phyloP scores from a whole-genome alignment of 2,888 invertebrate genomes.

The Tribolium freemani region DNA sequence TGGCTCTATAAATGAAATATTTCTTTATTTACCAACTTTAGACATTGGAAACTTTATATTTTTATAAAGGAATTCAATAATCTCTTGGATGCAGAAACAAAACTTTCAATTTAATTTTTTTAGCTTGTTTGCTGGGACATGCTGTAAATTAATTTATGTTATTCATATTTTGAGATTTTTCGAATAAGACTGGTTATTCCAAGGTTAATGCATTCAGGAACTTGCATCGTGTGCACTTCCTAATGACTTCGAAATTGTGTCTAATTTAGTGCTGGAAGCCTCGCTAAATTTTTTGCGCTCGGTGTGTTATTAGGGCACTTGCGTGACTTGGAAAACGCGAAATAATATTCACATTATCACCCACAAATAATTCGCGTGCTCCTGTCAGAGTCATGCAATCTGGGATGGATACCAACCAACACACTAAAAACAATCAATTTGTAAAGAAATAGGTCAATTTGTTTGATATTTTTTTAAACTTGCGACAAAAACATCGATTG shows the following conservation, averaged over 20 bases:
- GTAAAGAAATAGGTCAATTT: no score
- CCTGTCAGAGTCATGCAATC: conserved; percentile 13
- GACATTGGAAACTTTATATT: no score
- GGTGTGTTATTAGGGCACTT: background rate
- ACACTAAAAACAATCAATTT: conserved; percentile 1
- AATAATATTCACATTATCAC: conserved; percentile 37
- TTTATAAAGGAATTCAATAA: no score
- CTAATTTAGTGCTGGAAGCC: background rate
- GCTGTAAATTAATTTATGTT: no score
- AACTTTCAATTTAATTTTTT: no score
- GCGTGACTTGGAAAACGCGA: conserved; percentile 29
- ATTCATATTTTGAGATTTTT: no score
- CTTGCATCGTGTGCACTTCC: background rate
- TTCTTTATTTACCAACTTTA: no score
- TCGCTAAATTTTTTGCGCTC: background rate
- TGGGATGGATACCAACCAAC: background rate
- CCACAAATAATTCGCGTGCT: conserved; percentile 30
- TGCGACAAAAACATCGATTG: background rate
- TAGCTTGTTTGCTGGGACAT: no score
- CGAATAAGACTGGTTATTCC: no score
- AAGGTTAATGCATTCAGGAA: no score
- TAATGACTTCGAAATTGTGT: background rate
- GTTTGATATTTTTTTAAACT: background rate
- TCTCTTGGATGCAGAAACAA: no score
- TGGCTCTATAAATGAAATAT: no score